Evolutionary conservation across 1,140 invertebrate genomes (phyloP).

Genomic region (Caenorhabditis remanei): DNA sequence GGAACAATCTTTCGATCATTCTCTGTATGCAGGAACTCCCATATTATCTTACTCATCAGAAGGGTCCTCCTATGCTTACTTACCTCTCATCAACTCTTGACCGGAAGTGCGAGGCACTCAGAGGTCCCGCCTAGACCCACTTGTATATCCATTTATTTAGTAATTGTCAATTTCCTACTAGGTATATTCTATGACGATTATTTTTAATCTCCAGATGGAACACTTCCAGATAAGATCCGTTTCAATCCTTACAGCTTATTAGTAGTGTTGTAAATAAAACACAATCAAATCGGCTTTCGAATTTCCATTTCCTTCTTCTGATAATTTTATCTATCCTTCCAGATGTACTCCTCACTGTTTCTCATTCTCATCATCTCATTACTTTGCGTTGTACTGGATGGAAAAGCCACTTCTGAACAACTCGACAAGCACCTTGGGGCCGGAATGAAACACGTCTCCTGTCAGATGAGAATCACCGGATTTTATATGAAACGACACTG

Average conservation of each 20-base stretch:
- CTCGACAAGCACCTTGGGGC: conserved; percentile 2
- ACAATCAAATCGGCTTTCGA: background rate
- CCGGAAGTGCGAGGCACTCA: conserved; percentile 42
- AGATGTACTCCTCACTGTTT: conserved; percentile 6
- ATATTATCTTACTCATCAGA: no score
- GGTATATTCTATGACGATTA: background rate
- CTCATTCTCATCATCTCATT: background rate
- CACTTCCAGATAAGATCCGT: background rate
- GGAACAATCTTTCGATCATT: no score
- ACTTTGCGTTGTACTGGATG: background rate
- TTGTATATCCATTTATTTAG: background rate
- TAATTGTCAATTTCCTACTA: background rate
- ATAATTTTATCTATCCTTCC: background rate
- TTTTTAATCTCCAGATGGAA: conserved; percentile 6
- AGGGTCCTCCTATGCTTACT: background rate
- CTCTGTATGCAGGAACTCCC: no score
- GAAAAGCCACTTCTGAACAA: conserved; percentile 25
- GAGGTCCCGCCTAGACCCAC: conserved; percentile 1
- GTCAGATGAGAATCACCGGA: conserved; percentile 47
- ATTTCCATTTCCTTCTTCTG: background rate
- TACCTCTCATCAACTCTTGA: background rate
- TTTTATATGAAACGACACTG: conserved; percentile 45
- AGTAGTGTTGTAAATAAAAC: background rate
- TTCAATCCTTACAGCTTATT: background rate
- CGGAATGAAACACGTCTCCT: conserved; percentile 42